Evolutionary conservation across 2,888 invertebrate species (phyloP).

Genomic region (Pediacus dermestoides): DNA sequence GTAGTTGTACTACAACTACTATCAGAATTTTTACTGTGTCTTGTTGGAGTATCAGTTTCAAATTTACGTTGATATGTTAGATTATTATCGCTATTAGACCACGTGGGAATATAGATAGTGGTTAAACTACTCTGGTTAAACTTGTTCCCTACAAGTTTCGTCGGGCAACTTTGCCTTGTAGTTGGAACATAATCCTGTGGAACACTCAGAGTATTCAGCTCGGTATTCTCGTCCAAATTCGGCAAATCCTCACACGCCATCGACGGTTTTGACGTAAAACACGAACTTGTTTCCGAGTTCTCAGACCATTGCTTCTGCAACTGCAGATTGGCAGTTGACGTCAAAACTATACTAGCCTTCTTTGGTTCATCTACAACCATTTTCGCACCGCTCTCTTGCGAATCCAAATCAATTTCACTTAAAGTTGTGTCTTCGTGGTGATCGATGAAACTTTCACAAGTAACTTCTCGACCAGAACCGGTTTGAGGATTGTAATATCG

Average conservation of each 20-base stretch:
- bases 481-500: slow-evolving; percentile 59
- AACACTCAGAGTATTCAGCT: slow-evolving; percentile 47
- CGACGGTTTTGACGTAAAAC: slow-evolving; percentile 57
- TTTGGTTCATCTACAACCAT: slow-evolving; percentile 27
- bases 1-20: slow-evolving; percentile 43
- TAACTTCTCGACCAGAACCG: slow-evolving; percentile 43
- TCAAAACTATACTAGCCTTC: slow-evolving; percentile 47
- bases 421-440: slow-evolving; percentile 13
- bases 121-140: slow-evolving; percentile 56
- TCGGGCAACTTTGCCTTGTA: slow-evolving; percentile 65
- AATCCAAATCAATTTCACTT: slow-evolving; percentile 9
- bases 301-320: slow-evolving; percentile 46
- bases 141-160: slow-evolving; percentile 59
- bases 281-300: slow-evolving; percentile 61
- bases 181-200: slow-evolving; percentile 37
- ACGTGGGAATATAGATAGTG: slow-evolving; percentile 55
- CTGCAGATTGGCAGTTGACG: slow-evolving; percentile 51
- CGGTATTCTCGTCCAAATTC: slow-evolving; percentile 60
- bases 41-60: slow-evolving; percentile 19
- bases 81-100: slow-evolving; percentile 49
- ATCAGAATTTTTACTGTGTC: slow-evolving; percentile 7
- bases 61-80: slow-evolving; percentile 33
- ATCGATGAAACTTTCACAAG: slow-evolving; percentile 54
- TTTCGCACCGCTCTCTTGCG: slow-evolving; percentile 14
- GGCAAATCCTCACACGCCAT: slow-evolving; percentile 67